phyloP scores from a whole-genome alignment of 2,113 vertebrate species.

The Verasper variegatus region DNA sequence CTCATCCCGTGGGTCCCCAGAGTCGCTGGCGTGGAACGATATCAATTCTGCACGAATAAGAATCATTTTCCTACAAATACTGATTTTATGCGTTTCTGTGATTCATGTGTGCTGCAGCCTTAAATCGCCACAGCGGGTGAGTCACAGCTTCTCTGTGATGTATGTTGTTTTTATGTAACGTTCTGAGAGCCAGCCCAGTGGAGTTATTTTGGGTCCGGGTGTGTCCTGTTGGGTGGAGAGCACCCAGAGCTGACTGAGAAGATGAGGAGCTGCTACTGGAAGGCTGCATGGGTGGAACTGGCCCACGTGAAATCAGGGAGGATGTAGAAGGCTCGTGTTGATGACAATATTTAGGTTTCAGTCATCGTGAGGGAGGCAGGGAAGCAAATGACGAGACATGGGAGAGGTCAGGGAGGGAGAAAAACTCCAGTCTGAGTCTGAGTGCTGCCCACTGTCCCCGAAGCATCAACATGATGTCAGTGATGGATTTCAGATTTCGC shows the following conservation, averaged over 20 bases:
- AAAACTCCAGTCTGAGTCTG: background rate
- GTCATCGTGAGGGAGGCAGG: background rate
- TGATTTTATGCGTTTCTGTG: slow-evolving; percentile 18
- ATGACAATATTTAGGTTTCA: slow-evolving; percentile 28
- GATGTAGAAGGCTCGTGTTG: slow-evolving; percentile 24
- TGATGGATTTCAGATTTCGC: slow-evolving; percentile 29
- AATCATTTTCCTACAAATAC: slow-evolving; percentile 29
- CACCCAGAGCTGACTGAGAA: background rate
- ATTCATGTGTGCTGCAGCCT: background rate
- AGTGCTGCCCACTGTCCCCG: slow-evolving; percentile 16
- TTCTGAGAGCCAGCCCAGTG: slow-evolving; percentile 29
- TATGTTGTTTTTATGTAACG: slow-evolving; percentile 59
- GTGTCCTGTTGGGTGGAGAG: slow-evolving; percentile 59
- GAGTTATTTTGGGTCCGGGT: slow-evolving; percentile 73
- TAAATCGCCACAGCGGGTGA: slow-evolving; percentile 49
- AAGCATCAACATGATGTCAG: slow-evolving; percentile 36
- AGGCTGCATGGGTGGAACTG: slow-evolving; percentile 12
- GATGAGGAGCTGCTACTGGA: slow-evolving; percentile 17
- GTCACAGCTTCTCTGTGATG: slow-evolving; percentile 46
- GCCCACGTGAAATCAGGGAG: slow-evolving; percentile 11
- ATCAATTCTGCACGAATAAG: slow-evolving; percentile 30
- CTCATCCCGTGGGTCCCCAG: slow-evolving; percentile 50
- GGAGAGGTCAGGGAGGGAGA: slow-evolving; percentile 47
- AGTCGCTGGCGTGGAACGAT: slow-evolving; percentile 40
- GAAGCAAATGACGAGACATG: slow-evolving; percentile 14